A percentile compares a stretch with the other conserved stretches of the same genome.
Evolutionary conservation across 37 sponge, comb jelly and placozoan species (phyloP).

Genomic region (Oscarella lobularis): DNA sequence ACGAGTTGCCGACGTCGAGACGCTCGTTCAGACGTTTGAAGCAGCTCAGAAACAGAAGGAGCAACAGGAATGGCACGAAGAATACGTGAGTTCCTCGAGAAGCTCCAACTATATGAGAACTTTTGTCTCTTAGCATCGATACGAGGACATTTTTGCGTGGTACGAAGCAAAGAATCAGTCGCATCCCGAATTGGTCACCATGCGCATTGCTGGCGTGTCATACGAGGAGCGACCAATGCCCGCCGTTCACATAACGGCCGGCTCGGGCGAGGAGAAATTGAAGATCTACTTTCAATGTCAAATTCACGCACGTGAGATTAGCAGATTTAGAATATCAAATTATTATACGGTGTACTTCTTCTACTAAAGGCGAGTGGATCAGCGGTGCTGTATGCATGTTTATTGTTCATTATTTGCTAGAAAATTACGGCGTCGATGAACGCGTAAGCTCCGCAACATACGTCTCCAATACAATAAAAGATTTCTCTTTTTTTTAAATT

Average conservation of each 20-base stretch:
- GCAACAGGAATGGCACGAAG: neutral
- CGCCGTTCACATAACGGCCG: constrained; percentile 45
- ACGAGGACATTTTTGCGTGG: neutral
- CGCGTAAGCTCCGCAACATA: constrained; percentile 13
- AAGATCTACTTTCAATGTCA: constrained; percentile 66
- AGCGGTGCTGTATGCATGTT: constrained; percentile 70
- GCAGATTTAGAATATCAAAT: neutral
- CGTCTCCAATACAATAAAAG: no score
- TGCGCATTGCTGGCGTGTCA: constrained; percentile 41
- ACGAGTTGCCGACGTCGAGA: neutral
- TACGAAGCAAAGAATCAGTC: neutral
- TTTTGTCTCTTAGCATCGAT: neutral
- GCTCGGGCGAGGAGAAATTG: neutral
- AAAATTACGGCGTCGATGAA: constrained; percentile 22
- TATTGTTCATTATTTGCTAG: constrained; percentile 32
- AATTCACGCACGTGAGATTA: constrained; percentile 66
- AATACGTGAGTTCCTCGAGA: neutral
- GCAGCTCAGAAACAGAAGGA: neutral
- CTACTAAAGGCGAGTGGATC: constrained; percentile 68
- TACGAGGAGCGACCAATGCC: constrained; percentile 25
- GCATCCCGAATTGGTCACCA: constrained; percentile 17
- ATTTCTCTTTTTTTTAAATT: neutral
- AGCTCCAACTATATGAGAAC: neutral
- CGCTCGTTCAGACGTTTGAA: neutral
- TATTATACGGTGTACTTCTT: neutral